phyloP scores from a whole-genome alignment of 2,797 vertebrate genomes.

The Heliangelus exortis region DNA sequence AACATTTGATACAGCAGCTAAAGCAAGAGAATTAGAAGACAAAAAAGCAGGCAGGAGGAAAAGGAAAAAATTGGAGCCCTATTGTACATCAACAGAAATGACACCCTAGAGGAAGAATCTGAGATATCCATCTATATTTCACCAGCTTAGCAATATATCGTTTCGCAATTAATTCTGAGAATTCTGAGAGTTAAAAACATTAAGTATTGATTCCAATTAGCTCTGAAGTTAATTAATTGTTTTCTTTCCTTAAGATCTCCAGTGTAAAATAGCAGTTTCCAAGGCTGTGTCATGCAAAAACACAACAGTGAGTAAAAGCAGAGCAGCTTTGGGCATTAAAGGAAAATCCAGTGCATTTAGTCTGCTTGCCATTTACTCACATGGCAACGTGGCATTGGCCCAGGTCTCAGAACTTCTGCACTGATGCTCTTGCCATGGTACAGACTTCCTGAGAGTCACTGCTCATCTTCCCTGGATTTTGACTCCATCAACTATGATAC shows the following conservation, averaged over 20 bases:
- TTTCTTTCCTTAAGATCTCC: conserved; percentile 51
- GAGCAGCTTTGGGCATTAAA: not conserved
- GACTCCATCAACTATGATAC: not conserved
- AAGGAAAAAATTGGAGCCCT: not conserved
- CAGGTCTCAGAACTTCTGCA: not conserved
- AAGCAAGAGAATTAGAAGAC: not conserved
- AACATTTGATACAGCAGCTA: not conserved
- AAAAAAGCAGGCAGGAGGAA: not conserved
- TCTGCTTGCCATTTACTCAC: not conserved
- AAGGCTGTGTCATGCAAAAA: not conserved
- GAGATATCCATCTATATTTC: conserved; percentile 62
- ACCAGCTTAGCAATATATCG: conserved; percentile 56
- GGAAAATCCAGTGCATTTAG: not conserved
- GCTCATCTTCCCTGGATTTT: not conserved
- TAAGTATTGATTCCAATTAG: conserved; percentile 75
- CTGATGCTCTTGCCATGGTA: not conserved
- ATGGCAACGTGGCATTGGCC: not conserved
- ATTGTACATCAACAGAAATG: not conserved
- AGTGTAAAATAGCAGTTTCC: not conserved
- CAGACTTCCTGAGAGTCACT: not conserved
- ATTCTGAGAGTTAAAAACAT: conserved; percentile 62
- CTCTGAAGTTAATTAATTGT: conserved; percentile 67
- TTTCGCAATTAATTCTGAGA: conserved; percentile 74
- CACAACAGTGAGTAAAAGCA: not conserved
- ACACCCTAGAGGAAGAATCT: conserved; percentile 45